Evolutionary conservation across 2,797 vertebrate species (phyloP).

Genomic region (Tarsius wallacei): DNA sequence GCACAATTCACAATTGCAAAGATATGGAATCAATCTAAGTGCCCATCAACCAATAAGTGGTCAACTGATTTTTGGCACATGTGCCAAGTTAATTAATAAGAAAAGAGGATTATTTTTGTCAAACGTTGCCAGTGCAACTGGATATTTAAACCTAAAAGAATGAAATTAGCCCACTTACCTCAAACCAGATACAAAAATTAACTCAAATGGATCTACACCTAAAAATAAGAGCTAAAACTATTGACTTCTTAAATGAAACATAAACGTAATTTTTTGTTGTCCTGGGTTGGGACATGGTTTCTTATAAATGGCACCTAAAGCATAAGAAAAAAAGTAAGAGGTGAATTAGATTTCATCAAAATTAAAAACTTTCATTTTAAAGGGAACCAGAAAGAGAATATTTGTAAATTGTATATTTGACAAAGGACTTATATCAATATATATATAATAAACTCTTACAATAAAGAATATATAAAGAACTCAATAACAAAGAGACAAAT

Average conservation of each 20-base stretch:
- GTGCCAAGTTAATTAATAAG: not conserved
- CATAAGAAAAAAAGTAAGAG: not conserved
- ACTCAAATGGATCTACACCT: not conserved
- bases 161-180: not conserved
- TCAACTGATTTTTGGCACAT: not conserved
- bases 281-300: not conserved
- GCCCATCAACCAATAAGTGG: too few species aligned
- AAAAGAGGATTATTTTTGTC: not conserved
- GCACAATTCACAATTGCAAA: too few species aligned
- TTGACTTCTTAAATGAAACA: not conserved
- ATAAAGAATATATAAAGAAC: not conserved
- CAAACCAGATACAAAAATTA: not conserved
- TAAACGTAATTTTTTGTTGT: conserved; percentile 4
- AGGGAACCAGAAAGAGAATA: not conserved
- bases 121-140: not conserved
- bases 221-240: not conserved
- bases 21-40: too few species aligned
- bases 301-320: not conserved
- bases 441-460: not conserved
- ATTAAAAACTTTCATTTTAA: not conserved
- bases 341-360: not conserved
- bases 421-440: not conserved
- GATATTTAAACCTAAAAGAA: not conserved
- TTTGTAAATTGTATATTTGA: not conserved
- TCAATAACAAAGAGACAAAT: not conserved